Percentiles rank a stretch among this genome's conserved stretches.
phyloP scores from a whole-genome alignment of 2,888 invertebrate genomes.

The Aleiodes leptofemur region DNA sequence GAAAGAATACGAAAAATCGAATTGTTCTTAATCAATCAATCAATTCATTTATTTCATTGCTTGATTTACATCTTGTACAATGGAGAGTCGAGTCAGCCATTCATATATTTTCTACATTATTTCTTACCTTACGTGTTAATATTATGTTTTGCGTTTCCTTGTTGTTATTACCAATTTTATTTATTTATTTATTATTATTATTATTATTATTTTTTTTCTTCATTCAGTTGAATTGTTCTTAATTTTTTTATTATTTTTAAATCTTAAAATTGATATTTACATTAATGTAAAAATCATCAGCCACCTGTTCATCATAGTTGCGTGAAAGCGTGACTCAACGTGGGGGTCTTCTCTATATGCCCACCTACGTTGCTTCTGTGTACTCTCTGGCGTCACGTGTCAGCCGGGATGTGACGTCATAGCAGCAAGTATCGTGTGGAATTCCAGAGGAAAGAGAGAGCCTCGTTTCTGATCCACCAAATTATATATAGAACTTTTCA shows the following conservation, averaged over 20 bases:
- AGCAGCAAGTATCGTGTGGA: neutral
- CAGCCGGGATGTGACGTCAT: slow-evolving; percentile 46
- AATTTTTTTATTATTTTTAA: neutral
- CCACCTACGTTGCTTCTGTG: slow-evolving; percentile 49
- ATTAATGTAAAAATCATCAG: slow-evolving; percentile 3
- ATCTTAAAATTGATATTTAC: slow-evolving; percentile 13
- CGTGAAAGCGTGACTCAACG: slow-evolving; percentile 37
- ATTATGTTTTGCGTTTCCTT: no score
- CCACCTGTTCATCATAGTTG: slow-evolving; percentile 39
- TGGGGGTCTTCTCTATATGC: slow-evolving; percentile 29
- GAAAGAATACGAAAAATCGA: neutral
- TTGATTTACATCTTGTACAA: no score
- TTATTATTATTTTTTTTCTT: no score
- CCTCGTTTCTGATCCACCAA: neutral
- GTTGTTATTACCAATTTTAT: no score
- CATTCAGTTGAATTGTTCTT: no score
- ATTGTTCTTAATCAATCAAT: no score
- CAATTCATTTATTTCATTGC: no score
- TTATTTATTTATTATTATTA: no score
- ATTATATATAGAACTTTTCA: neutral
- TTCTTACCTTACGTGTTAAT: no score
- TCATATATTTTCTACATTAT: no score
- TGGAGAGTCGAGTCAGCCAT: no score
- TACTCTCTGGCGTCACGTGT: slow-evolving; percentile 46
- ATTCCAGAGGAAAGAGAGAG: neutral